phyloP scores from a whole-genome alignment of 2,888 invertebrate species.

The Yponomeuta plumbellus region DNA sequence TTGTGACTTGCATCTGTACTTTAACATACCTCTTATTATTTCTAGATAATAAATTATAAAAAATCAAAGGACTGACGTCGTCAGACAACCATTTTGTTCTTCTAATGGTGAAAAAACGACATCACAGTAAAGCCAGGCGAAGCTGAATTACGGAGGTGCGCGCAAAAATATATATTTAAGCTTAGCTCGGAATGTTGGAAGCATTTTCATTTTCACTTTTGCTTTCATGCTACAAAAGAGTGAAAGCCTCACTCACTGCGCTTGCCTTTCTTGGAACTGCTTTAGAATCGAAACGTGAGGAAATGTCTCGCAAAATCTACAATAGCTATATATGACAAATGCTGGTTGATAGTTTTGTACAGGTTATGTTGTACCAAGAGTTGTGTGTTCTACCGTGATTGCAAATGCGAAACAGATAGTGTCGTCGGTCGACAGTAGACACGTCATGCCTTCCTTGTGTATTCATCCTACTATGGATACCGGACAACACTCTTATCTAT shows the following conservation, averaged over 20 bases:
- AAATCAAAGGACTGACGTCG: neutral
- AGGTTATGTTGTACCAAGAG: slow-evolving; percentile 22
- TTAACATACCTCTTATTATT: slow-evolving; percentile 6
- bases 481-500: slow-evolving; percentile 27
- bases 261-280: neutral
- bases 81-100: neutral
- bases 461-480: slow-evolving; percentile 27
- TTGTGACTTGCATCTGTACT: too few relatives aligned
- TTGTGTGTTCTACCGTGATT: slow-evolving; percentile 18
- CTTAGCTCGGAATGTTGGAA: neutral
- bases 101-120: neutral
- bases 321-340: too few relatives aligned
- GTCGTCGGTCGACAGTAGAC: slow-evolving; percentile 41
- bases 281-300: neutral
- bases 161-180: neutral
- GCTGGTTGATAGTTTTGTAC: neutral
- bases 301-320: neutral
- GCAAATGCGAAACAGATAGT: slow-evolving; percentile 62
- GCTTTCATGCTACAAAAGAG: neutral
- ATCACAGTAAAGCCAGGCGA: neutral
- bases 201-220: slow-evolving; percentile 2
- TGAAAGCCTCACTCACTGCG: neutral
- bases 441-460: slow-evolving; percentile 36
- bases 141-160: neutral
- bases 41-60: neutral